Conservation (phyloP, 2,113 vertebrate genomes). For the Peromyscus californicus region DNA sequence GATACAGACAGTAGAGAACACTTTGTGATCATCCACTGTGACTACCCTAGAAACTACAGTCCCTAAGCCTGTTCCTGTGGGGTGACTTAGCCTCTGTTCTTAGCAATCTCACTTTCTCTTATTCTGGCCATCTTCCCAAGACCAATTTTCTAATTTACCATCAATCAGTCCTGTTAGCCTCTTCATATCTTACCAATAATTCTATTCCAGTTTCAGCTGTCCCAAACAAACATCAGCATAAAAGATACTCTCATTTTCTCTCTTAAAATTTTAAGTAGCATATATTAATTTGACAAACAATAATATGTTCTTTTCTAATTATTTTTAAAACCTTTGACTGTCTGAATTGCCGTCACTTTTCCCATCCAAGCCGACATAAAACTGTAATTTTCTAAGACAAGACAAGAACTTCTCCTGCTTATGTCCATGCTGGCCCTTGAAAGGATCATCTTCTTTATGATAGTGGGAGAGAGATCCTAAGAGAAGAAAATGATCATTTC, state of each 20-base stretch:
- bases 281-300: neutral
- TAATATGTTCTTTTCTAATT: slow-evolving; percentile 4
- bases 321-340: neutral
- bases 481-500: neutral
- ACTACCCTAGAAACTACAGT: neutral
- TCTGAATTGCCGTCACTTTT: neutral
- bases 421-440: neutral
- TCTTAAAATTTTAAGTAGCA: neutral
- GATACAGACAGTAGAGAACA: neutral
- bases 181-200: neutral
- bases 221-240: neutral
- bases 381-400: neutral
- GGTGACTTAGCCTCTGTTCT: neutral
- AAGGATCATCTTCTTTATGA: neutral
- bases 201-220: neutral
- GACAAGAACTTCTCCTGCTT: neutral
- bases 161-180: neutral
- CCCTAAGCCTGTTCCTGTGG: neutral
- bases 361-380: neutral
- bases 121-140: neutral
- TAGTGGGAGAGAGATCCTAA: neutral
- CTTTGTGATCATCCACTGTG: neutral
- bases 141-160: neutral
- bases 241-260: slow-evolving; percentile 25
- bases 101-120: neutral